These are phyloP conservation scores for Clarias fuscus DNA, from an alignment of 2,797 vertebrate species.

Conservation along the genomic window DNA sequence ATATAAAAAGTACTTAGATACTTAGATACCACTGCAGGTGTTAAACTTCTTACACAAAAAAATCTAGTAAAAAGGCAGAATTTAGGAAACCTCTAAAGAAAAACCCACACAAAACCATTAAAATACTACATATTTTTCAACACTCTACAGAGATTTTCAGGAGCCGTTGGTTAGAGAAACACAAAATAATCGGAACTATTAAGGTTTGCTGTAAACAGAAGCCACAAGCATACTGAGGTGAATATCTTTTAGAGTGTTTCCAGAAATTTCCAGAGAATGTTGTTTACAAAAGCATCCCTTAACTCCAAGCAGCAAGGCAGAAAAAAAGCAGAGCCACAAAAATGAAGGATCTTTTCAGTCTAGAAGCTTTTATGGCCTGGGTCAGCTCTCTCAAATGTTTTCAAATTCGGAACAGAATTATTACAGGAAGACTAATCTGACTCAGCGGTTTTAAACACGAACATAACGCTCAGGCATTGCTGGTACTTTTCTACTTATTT, in stretches of 20 bases:
- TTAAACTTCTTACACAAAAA: not conserved
- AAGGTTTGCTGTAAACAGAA: not conserved
- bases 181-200: not conserved
- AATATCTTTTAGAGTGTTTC: not conserved
- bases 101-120: not conserved
- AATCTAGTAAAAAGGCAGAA: not conserved
- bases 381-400: constrained; percentile 10
- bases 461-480: not conserved
- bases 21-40: not conserved
- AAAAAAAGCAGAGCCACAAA: constrained; percentile 28
- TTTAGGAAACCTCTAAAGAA: not conserved
- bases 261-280: not conserved
- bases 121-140: not conserved
- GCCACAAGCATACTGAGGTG: not conserved
- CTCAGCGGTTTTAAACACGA: not conserved
- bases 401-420: constrained; percentile 13
- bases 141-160: not conserved
- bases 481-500: not conserved
- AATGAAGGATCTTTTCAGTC: constrained; percentile 9
- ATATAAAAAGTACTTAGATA: no score
- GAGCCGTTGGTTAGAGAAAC: not conserved
- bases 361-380: not conserved
- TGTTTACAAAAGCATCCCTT: constrained; percentile 23
- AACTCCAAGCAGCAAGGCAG: constrained; percentile 10
- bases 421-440: not conserved